phyloP scores from a whole-genome alignment of 2,113 vertebrate genomes.

The Perognathus longimembris region DNA sequence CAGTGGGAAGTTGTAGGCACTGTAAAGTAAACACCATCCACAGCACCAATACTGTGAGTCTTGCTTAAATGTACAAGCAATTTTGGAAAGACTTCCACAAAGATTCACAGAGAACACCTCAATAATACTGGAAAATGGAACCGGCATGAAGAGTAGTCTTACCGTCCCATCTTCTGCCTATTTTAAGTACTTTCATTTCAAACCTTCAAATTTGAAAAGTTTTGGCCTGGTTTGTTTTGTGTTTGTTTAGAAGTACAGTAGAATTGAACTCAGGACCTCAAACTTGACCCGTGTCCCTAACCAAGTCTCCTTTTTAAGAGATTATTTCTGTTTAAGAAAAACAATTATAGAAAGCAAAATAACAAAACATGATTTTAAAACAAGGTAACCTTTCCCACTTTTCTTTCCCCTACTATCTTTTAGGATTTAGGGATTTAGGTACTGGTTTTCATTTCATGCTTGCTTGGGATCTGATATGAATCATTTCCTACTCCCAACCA shows the following conservation, averaged over 20 bases:
- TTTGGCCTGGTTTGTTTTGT: background rate
- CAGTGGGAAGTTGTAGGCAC: background rate
- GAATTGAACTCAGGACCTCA: too few relatives aligned
- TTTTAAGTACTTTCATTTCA: background rate
- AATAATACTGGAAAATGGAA: background rate
- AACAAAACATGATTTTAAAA: slow-evolving; percentile 30
- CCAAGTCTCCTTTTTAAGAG: background rate
- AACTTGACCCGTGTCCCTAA: too few relatives aligned
- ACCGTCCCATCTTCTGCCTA: background rate
- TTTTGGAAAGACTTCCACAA: slow-evolving; percentile 5
- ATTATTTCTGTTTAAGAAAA: background rate
- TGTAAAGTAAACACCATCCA: background rate
- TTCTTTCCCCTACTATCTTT: background rate
- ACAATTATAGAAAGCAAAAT: background rate
- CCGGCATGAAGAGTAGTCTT: background rate
- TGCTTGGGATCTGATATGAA: slow-evolving; percentile 17
- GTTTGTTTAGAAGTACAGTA: too few relatives aligned
- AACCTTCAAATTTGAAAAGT: background rate
- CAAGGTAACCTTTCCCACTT: background rate
- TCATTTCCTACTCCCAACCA: slow-evolving; percentile 27
- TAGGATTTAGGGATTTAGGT: background rate
- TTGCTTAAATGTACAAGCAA: background rate
- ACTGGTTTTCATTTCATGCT: background rate
- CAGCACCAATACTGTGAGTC: background rate
- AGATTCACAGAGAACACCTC: background rate